phyloP scores from a whole-genome alignment of 2,888 invertebrate genomes.

The Calameuta idolon region DNA sequence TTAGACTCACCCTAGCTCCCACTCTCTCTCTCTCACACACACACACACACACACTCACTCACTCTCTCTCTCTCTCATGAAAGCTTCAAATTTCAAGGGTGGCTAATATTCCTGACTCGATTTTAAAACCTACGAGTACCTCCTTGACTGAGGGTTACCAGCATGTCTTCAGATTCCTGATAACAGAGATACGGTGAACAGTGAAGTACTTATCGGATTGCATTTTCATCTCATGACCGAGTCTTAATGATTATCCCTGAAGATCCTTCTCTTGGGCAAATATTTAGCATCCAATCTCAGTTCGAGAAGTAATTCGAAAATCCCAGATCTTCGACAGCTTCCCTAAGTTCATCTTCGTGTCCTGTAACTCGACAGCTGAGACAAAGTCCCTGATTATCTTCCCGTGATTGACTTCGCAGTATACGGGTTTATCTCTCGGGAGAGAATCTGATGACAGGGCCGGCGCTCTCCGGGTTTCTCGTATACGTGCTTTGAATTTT shows the following conservation, averaged over 20 bases:
- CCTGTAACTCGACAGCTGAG: slow-evolving; percentile 20
- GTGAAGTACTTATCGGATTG: not conserved
- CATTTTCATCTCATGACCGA: too few species aligned
- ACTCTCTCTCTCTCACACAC: too few species aligned
- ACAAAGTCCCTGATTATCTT: slow-evolving; percentile 38
- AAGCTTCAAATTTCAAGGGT: too few species aligned
- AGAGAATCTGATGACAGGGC: not conserved
- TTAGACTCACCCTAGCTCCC: too few species aligned
- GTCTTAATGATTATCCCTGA: not conserved
- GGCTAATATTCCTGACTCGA: too few species aligned
- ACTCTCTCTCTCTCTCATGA: too few species aligned
- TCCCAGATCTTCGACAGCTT: slow-evolving; percentile 13
- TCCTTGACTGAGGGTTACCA: too few species aligned
- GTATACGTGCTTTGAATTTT: not conserved
- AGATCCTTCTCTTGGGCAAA: not conserved
- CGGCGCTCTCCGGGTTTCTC: not conserved
- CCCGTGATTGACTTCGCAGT: slow-evolving; percentile 40
- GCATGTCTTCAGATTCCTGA: too few species aligned
- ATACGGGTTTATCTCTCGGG: slow-evolving; percentile 27
- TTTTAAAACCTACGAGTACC: too few species aligned
- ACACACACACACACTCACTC: too few species aligned
- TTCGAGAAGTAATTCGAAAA: slow-evolving; percentile 22
- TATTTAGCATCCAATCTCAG: not conserved
- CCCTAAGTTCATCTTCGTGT: slow-evolving; percentile 17
- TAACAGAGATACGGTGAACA: too few species aligned